Base-by-base conservation (phyloP, 2,888 invertebrate genomes). In the Drepana falcataria region DNA sequence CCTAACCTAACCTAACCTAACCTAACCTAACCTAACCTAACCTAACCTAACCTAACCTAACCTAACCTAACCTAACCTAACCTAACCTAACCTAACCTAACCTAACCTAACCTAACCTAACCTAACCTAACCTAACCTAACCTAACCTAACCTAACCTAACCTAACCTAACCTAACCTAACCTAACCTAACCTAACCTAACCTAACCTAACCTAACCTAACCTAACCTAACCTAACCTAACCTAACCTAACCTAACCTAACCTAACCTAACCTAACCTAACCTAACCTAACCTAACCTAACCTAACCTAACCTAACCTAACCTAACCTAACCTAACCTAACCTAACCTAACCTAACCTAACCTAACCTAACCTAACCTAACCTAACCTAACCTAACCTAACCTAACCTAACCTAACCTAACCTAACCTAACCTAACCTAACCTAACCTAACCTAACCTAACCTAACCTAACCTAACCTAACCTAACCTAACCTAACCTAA, bases 401-500 rank as follows among this genome's bases (percentile, higher is more conserved):
- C 55, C 62, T 55, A 58, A 56, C 53, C 54, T 58, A 52, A 54
- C 59, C 56, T 59, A 58, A 59, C 59, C 59, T 61, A 59, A 59
- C 59, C 59, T 59, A 59, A 59, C 60, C 58, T 56, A 54, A 56
- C 52, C 60, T 53, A 55, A 59, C 55, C 59, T 58, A 61, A 54
- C 54, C 51, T 51, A 55, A 53, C 57, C 61, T 59, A 59, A 61
- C 57, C 61, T 62, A 59, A 62, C 59, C 59, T 57, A 59, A 59
- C 59, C 59, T 55, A 59, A 59, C 59, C 55, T 57, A 59, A 59
- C 61, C 61, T 59, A 59, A 59, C 59, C 59, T 59, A 59, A 62
- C 62, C 62, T 61, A 61, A 61, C 59, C 59, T 61, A 61, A 61
- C 61, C 61, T 61, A 61, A 59, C n/a, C 61, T 61, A 61, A 61